Evolutionary conservation across 1,140 invertebrate species (phyloP), one percentile per base, ranked within the genome.

Genomic region (Drosophila kikkawai): DNA sequence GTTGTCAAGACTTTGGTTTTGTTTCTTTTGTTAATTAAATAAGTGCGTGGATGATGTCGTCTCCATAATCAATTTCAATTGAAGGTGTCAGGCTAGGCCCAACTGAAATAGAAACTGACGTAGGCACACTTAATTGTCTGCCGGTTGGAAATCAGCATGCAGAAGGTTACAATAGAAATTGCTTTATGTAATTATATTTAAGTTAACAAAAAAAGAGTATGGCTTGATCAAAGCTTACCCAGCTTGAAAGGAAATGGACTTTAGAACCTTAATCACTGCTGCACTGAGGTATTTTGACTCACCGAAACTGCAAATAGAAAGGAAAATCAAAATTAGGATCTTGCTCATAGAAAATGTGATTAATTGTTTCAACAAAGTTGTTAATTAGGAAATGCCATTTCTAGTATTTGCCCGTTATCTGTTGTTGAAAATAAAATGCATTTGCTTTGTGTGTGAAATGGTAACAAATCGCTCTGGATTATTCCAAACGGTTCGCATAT

Each of bases 51-150:
- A 59, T 68, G 61, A 55, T 83, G 69, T 78, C 53, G 73, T 70
- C 50, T 60, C 41, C 44, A 58, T 79, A 79, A 88, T 88, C 84
- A 88, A 90, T 90, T 81, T 84, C 78, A 88, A 88, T 88, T 88
- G 66, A 80, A 81, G 84, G 81, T 88, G 84, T 90, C 84, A 61
- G 47, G 57, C 79, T 64, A 59, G 83, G 71, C 61, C 57, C 50
- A 63, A 47, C 29, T 48, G 41, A 71, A 79, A 77, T 77, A 64
- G 45, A 74, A 67, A 51, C 77, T 85, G 78, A 85, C 69, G 82
- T 86, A 75, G 82, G 82, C 65, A 41, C 26, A 39, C 53, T 47
- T 53, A 73, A 73, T 74, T 60, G 47, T 61, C 36, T 45, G 39
- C 32, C 45, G 51, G 22, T 51, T 47, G 22, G 41, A 26, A 42